Conservation (phyloP, 2,888 invertebrate species). For the Parnassius apollo region DNA sequence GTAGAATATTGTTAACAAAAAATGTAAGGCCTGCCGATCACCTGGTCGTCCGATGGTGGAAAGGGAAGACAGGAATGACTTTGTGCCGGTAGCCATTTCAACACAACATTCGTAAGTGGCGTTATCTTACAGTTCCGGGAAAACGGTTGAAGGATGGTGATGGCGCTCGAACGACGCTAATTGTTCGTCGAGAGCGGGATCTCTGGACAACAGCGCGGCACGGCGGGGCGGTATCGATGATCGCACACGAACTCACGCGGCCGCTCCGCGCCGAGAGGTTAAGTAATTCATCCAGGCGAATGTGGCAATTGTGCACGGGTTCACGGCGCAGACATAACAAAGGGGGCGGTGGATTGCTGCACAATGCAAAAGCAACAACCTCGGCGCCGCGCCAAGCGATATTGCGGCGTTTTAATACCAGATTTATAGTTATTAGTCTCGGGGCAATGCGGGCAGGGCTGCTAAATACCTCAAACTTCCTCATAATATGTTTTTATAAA, state of each 20-base stretch:
- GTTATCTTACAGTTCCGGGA: background rate
- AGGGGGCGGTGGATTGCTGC: slow-evolving; percentile 36
- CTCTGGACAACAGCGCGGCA: slow-evolving; percentile 5
- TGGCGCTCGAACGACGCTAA: background rate
- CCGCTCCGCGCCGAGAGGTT: slow-evolving; percentile 31
- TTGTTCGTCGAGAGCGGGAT: background rate
- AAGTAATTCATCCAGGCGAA: slow-evolving; percentile 52
- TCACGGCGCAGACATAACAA: slow-evolving; percentile 45
- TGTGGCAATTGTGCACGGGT: slow-evolving; percentile 49
- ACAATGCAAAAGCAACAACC: background rate
- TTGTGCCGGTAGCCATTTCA: background rate
- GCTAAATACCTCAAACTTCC: no score
- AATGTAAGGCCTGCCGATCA: no score
- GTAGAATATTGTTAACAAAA: no score
- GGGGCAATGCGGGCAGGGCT: background rate
- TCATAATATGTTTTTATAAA: no score
- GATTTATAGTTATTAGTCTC: background rate
- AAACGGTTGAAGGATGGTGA: background rate
- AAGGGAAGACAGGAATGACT: no score
- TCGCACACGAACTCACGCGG: background rate
- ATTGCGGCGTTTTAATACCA: no score
- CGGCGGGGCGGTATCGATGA: background rate
- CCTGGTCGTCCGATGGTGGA: no score
- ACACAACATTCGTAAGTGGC: background rate
- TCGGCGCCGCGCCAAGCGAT: background rate